Base-by-base conservation (phyloP, 1,140 invertebrate genomes). In the Drosophila biarmipes region DNA sequence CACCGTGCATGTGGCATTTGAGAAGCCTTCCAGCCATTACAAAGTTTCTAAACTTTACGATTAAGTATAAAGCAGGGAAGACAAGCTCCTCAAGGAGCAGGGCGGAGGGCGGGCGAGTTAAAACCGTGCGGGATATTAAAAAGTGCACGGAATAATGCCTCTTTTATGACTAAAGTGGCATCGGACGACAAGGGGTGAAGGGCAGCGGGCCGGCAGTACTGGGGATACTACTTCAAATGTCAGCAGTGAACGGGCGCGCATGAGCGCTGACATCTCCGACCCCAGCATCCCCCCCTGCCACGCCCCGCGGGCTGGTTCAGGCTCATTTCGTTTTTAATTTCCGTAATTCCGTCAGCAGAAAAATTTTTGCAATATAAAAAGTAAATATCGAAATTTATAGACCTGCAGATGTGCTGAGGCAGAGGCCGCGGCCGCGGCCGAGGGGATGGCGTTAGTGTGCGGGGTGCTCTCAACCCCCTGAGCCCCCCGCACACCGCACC, bases 361-460 rank as follows among this genome's bases (percentile, higher is more conserved):
- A 91, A 90, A 91, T 90, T 91, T 91, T 89, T 90, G 87, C 87
- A 91, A 91, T 91, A 91, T 91, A 91, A 91, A 91, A 91, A 91
- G 84, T 79, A 91, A 91, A 90, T 91, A 91, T 91, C 90, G 90
- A 90, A 91, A 91, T 91, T 91, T 91, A 91, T 91, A 91, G 90
- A 91, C 90, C 84, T 90, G 80, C 78, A 89, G 85, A 89, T 84
- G 84, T 76, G 82, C 72, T 54, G 56, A 19, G 40, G 11, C 31
- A 10, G 38, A 40, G 38, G 34, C 31, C 38, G 38, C 11, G 24
- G 29, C 29, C 29, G 17, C 11, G 24, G 29, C 29, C 29, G 17
- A 19, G 40, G 54, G 34, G 38, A 31, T 19, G 56, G 58, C n/a
- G 78, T 74, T 73, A 81, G 78, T 76, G 74, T 51, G 21, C 19